phyloP scores from a whole-genome alignment of 2,888 invertebrate genomes.

The Hermaeophaga mercurialis region DNA sequence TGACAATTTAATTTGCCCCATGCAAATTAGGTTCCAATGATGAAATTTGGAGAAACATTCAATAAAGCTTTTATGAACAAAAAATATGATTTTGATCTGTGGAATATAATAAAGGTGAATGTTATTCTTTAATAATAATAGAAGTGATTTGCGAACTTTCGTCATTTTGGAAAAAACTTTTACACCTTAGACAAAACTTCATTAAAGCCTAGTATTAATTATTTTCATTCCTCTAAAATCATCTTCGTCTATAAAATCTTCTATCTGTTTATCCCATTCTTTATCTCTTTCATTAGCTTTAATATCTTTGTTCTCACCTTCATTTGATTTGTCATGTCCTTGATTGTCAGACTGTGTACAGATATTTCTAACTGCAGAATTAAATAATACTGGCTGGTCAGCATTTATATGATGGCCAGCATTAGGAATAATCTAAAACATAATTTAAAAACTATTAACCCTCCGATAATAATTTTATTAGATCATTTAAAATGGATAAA shows the following conservation, averaged over 20 bases:
- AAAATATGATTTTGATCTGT: too few species aligned
- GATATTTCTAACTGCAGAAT: conserved; percentile 77
- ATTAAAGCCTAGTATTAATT: conserved; percentile 14
- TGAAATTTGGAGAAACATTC: too few species aligned
- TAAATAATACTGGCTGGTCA: conserved; percentile 86
- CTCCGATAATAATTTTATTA: too few species aligned
- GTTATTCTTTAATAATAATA: too few species aligned
- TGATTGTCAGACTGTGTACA: conserved; percentile 55
- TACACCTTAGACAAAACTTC: too few species aligned
- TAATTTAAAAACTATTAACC: conserved; percentile 23
- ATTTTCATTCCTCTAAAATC: conserved; percentile 23
- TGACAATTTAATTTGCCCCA: too few species aligned
- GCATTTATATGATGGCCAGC: conserved; percentile 97
- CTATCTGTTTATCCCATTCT: conserved; percentile 15
- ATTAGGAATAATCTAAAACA: conserved; percentile 74
- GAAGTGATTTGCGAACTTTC: too few species aligned
- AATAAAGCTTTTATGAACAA: too few species aligned
- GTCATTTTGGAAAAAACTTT: too few species aligned
- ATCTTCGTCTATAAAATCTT: conserved; percentile 8
- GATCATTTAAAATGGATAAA: too few species aligned
- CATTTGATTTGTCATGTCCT: background rate
- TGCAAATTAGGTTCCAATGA: too few species aligned
- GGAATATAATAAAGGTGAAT: too few species aligned
- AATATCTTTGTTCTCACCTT: background rate
- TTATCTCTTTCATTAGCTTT: background rate